Percentiles rank a stretch among this genome's conserved stretches.
Conservation (phyloP, 2,888 invertebrate species). For the Drosophila histrio region DNA sequence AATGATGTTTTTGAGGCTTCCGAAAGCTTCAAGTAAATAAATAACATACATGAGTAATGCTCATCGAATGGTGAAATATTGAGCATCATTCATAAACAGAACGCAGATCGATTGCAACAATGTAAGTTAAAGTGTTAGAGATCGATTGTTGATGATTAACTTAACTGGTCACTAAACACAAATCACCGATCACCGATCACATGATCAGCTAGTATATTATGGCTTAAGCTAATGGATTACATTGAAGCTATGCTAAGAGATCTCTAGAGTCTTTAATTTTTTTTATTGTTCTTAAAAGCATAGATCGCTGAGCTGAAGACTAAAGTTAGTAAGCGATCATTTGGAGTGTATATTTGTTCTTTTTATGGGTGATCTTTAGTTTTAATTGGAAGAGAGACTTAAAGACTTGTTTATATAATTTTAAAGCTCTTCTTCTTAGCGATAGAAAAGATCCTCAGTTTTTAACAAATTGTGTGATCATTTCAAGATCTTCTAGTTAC, state of each 20-base stretch:
- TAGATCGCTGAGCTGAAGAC: not conserved
- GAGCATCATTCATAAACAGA: not conserved
- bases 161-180: not conserved
- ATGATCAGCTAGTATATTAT: not conserved
- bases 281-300: no score
- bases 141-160: not conserved
- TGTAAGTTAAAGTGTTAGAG: no score
- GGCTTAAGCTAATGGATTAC: not conserved
- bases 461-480: no score
- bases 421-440: not conserved
- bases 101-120: not conserved
- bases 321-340: not conserved
- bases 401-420: not conserved
- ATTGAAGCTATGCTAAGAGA: no score
- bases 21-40: constrained; percentile 24
- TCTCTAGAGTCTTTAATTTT: not conserved
- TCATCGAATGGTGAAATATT: constrained; percentile 16
- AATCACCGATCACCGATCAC: not conserved
- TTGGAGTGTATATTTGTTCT: not conserved
- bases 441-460: no score
- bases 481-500: no score
- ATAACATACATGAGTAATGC: constrained; percentile 33
- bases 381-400: no score
- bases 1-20: constrained; percentile 9
- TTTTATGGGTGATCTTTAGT: not conserved